phyloP scores from a whole-genome alignment of 2,113 vertebrate species.

The Circaetus gallicus region DNA sequence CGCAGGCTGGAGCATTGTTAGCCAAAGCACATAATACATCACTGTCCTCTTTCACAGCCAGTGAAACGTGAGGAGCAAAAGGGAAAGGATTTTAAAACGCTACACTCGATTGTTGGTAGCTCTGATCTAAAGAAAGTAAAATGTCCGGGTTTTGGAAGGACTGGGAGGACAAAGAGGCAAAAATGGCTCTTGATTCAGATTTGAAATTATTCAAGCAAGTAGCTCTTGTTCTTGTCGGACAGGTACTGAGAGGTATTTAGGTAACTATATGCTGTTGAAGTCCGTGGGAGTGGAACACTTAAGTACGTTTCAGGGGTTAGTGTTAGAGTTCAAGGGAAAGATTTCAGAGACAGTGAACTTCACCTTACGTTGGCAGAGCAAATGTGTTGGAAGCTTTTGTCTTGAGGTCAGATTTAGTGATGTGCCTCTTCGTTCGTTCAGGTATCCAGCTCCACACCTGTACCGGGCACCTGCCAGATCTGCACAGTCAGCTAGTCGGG shows the following conservation, averaged over 20 bases:
- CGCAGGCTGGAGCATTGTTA: background rate
- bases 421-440: background rate
- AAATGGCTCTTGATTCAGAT: background rate
- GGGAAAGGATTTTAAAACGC: background rate
- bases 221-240: background rate
- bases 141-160: background rate
- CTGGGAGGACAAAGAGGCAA: background rate
- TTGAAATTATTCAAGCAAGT: background rate
- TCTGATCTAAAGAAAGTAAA: background rate
- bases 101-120: background rate
- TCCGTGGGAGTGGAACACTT: background rate
- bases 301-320: background rate
- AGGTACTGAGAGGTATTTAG: background rate
- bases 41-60: slow-evolving; percentile 8
- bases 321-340: background rate
- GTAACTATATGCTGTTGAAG: background rate
- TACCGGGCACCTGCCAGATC: background rate
- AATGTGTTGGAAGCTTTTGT: background rate
- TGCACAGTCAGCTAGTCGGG: no score
- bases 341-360: background rate
- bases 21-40: background rate
- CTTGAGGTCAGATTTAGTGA: background rate
- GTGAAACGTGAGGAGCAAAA: background rate
- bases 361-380: background rate
- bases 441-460: background rate